Evolutionary conservation across 2,888 invertebrate genomes (phyloP).

Genomic region (Subacronicta megacephala): DNA sequence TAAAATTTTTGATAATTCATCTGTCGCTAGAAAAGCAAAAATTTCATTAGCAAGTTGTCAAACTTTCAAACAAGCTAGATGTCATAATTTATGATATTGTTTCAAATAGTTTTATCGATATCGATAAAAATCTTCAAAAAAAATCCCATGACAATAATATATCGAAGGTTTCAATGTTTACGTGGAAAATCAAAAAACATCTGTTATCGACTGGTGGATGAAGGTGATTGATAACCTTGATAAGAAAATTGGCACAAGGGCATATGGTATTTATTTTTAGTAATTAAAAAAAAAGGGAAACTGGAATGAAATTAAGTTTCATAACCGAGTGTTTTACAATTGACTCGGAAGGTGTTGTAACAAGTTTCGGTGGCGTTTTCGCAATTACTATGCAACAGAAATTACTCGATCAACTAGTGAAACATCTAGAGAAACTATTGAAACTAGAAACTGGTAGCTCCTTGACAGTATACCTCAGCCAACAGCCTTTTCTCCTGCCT

Average conservation of each 20-base stretch:
- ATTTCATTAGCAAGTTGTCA: too few relatives aligned
- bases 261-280: conserved; percentile 23
- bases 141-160: too few relatives aligned
- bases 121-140: too few relatives aligned
- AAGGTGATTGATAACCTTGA: conserved; percentile 17
- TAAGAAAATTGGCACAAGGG: conserved; percentile 32
- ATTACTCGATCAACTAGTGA: conserved; percentile 13
- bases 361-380: conserved; percentile 45
- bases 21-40: too few relatives aligned
- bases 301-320: conserved; percentile 46
- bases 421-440: conserved; percentile 11
- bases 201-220: too few relatives aligned
- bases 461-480: too few relatives aligned
- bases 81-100: too few relatives aligned
- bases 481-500: too few relatives aligned
- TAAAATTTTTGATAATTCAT: too few relatives aligned
- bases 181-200: neutral
- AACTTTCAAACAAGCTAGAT: too few relatives aligned
- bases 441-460: conserved; percentile 3
- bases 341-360: conserved; percentile 48
- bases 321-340: conserved; percentile 27
- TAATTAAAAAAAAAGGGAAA: conserved; percentile 35
- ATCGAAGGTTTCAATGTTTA: neutral
- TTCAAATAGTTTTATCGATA: too few relatives aligned
- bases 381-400: conserved; percentile 44